phyloP scores from a whole-genome alignment of 30 jellyfish, hydroid and myxozoan species.

The Turritopsis rubra region DNA sequence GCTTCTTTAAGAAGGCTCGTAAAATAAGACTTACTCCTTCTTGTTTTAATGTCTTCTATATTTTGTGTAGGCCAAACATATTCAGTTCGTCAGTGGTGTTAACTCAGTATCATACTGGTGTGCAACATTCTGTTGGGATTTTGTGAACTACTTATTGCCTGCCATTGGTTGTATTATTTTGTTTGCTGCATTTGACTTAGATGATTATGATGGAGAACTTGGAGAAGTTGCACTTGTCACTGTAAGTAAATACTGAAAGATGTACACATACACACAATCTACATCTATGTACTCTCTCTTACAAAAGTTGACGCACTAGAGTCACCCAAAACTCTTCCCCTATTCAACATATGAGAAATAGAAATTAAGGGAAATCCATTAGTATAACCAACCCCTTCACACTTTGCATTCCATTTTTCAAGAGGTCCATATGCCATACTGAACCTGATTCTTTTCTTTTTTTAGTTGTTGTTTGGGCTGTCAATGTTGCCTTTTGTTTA shows the following conservation, averaged over 20 bases:
- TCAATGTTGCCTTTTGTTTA: constrained; percentile 73
- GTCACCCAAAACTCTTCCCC: too few species aligned
- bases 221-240: constrained; percentile 45
- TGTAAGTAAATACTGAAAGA: constrained; percentile 37
- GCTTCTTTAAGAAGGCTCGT: too few species aligned
- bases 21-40: too few species aligned
- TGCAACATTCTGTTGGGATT: constrained; percentile 74
- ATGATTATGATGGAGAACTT: constrained; percentile 64
- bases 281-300: too few species aligned
- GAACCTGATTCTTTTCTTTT: neutral
- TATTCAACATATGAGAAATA: too few species aligned
- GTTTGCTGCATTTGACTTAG: constrained; percentile 78
- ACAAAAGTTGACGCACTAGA: too few species aligned
- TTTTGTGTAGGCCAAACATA: constrained; percentile 72
- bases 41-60: neutral
- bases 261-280: neutral
- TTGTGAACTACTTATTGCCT: constrained; percentile 72
- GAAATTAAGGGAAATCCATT: too few species aligned
- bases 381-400: too few species aligned
- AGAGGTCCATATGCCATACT: too few species aligned
- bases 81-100: constrained; percentile 95
- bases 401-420: too few species aligned
- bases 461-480: constrained; percentile 59
- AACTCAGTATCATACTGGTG: constrained; percentile 69
- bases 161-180: constrained; percentile 54